A percentile compares a stretch with the other conserved stretches of the same genome.
phyloP scores from a whole-genome alignment of 2,888 invertebrate genomes.

The Stenotaenia linearis region DNA sequence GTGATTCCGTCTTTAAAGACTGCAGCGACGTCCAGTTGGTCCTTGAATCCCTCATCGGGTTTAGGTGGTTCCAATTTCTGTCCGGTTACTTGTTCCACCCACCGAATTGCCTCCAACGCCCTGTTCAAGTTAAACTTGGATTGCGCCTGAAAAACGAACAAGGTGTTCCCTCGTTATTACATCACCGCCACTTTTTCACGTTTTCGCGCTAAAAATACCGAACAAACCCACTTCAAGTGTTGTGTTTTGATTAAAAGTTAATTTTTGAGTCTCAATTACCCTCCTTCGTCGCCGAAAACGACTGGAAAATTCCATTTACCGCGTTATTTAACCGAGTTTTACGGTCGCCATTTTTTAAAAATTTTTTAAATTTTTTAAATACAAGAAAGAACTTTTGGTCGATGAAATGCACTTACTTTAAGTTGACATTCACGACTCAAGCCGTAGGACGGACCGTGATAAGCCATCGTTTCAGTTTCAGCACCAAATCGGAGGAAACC shows the following conservation, averaged over 20 bases:
- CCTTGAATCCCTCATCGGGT: constrained; percentile 43
- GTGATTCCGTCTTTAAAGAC: constrained; percentile 51
- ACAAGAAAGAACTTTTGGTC: too few relatives aligned
- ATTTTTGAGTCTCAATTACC: neutral
- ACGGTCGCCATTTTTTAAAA: neutral
- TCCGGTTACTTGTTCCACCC: constrained; percentile 49
- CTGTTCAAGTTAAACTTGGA: constrained; percentile 51
- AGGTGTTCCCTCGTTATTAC: neutral
- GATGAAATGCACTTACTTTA: constrained; percentile 46
- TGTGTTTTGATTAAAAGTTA: too few relatives aligned
- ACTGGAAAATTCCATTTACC: too few relatives aligned
- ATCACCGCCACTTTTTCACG: neutral
- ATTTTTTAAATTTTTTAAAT: neutral
- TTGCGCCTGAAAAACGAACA: constrained; percentile 47
- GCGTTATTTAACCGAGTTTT: neutral
- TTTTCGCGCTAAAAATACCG: neutral
- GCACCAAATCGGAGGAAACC: neutral
- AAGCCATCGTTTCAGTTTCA: constrained; percentile 42
- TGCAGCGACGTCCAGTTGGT: constrained; percentile 49
- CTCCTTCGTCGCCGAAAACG: too few relatives aligned
- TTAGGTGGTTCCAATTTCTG: constrained; percentile 43
- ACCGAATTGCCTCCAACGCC: constrained; percentile 49
- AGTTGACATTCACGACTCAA: constrained; percentile 49
- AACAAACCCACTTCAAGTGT: too few relatives aligned
- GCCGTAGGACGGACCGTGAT: constrained; percentile 48